Conservation (phyloP, 2,113 vertebrate species). For the Forbesichthys agassizii region DNA sequence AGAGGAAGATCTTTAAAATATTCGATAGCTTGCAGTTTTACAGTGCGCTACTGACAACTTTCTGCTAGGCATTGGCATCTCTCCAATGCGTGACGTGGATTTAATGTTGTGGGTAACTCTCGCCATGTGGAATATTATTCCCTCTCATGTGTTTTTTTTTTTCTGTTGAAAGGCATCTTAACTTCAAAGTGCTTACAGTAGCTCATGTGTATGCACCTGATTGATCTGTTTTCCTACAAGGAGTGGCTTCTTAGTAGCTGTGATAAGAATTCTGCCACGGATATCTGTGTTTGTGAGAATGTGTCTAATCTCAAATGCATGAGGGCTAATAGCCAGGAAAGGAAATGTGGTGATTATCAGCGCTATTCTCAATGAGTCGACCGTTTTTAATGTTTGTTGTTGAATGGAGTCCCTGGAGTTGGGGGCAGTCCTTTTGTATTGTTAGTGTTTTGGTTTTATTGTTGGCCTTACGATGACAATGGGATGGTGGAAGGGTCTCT, state of each 20-base stretch:
- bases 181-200: conserved; percentile 58
- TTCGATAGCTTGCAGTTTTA: no score
- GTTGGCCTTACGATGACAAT: conserved; percentile 61
- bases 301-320: conserved; percentile 10
- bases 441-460: conserved; percentile 19
- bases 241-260: conserved; percentile 43
- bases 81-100: no score
- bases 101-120: not conserved
- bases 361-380: conserved; percentile 42
- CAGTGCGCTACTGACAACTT: not conserved
- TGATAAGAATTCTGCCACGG: conserved; percentile 45
- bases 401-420: not conserved
- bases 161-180: not conserved
- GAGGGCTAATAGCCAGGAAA: no score
- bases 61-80: not conserved
- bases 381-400: no score
- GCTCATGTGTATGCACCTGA: conserved; percentile 57
- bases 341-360: no score
- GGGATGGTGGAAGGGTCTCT: conserved; percentile 51
- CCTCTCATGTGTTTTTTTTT: conserved; percentile 6
- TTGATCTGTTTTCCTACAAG: conserved; percentile 61
- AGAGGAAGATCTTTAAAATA: no score
- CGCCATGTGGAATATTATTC: conserved; percentile 25
- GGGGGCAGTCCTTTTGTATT: no score
- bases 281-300: conserved; percentile 40